A percentile compares a stretch with the other conserved stretches of the same genome.
These are phyloP conservation scores for Reinhardtius hippoglossoides DNA, from an alignment of 2,113 vertebrate genomes.

Conservation along the genomic window DNA sequence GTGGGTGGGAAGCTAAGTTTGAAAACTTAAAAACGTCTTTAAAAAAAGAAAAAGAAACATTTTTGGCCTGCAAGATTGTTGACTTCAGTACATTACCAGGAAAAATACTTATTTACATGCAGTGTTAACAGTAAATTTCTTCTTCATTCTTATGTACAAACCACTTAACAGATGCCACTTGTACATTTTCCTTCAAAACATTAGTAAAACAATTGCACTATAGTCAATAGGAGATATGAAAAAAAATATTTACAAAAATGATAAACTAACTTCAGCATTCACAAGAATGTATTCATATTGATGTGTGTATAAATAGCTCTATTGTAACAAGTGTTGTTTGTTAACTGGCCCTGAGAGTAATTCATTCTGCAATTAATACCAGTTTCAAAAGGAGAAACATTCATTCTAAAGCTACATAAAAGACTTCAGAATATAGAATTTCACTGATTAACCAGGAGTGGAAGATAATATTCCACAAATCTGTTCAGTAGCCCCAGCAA, in stretches of 20 bases:
- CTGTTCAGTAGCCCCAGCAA: neutral
- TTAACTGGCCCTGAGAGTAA: slow-evolving; percentile 4
- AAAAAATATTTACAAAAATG: slow-evolving; percentile 32
- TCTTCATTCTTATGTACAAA: slow-evolving; percentile 7
- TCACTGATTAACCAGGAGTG: slow-evolving; percentile 27
- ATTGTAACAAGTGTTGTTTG: neutral
- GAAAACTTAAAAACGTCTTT: neutral
- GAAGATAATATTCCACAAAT: neutral
- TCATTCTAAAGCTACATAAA: neutral
- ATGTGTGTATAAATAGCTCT: slow-evolving; percentile 3
- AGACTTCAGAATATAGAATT: neutral
- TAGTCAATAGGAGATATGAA: neutral
- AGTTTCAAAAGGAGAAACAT: neutral
- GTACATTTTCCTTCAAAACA: slow-evolving; percentile 31
- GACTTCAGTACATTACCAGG: slow-evolving; percentile 1
- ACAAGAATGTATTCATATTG: slow-evolving; percentile 15
- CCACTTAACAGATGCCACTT: neutral
- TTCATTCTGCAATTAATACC: neutral
- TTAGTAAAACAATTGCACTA: neutral
- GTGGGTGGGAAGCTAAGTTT: neutral
- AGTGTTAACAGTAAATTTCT: slow-evolving; percentile 13
- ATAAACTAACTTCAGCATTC: neutral
- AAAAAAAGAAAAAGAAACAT: neutral
- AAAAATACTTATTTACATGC: slow-evolving; percentile 23
- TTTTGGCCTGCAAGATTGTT: neutral